These are phyloP conservation scores for Sorex araneus DNA, from an alignment of 2,113 vertebrate species.

Conservation along the genomic window DNA sequence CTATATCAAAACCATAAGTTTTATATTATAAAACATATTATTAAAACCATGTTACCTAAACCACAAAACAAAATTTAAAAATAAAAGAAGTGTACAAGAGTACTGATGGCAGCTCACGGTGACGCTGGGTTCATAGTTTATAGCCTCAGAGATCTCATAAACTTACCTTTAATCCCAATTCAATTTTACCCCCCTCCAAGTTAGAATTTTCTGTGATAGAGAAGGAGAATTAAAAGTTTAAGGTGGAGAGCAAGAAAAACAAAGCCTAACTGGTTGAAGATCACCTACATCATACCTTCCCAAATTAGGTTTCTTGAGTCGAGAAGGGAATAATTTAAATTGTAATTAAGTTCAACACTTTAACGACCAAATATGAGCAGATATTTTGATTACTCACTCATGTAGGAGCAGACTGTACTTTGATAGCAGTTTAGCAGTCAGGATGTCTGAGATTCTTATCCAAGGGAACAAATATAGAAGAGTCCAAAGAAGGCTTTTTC, in stretches of 20 bases:
- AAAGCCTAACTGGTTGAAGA: not conserved
- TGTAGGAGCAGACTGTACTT: no score
- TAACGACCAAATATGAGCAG: not conserved
- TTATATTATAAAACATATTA: no score
- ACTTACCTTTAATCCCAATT: not conserved
- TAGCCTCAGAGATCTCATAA: no score
- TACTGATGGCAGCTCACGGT: not conserved
- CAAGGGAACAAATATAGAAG: not conserved
- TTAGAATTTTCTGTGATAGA: not conserved
- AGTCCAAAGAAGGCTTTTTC: no score
- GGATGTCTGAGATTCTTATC: not conserved
- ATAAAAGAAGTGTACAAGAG: not conserved
- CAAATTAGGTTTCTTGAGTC: not conserved
- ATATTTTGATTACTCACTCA: slow-evolving; percentile 10
- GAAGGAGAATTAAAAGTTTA: not conserved
- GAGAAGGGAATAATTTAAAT: slow-evolving; percentile 6
- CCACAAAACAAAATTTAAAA: no score
- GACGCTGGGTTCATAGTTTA: not conserved
- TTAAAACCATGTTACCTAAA: no score
- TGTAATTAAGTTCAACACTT: not conserved
- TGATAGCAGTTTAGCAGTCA: not conserved
- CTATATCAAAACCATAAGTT: no score
- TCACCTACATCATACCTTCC: not conserved
- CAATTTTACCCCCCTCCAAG: not conserved
- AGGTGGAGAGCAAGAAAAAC: not conserved